phyloP scores from a whole-genome alignment of 2,888 invertebrate species.

The Pseudeuparius sepicola region DNA sequence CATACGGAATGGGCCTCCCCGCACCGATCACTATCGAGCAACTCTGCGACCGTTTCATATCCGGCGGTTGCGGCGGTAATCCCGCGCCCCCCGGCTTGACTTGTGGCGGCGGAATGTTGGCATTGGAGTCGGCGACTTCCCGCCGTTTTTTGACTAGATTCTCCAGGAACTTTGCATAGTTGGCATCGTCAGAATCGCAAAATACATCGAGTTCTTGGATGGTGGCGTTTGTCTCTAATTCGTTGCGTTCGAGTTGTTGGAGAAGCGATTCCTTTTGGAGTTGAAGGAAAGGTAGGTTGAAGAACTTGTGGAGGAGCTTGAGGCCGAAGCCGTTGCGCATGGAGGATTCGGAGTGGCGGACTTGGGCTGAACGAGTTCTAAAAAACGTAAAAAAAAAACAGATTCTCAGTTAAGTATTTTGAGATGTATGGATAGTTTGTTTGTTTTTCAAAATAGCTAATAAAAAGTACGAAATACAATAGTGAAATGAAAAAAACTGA shows the following conservation, averaged over 20 bases:
- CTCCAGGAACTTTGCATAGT: conserved; percentile 65
- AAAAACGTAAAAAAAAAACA: conserved; percentile 10
- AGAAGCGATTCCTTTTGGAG: conserved; percentile 77
- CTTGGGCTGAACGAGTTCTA: conserved; percentile 49
- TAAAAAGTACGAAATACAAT: not conserved
- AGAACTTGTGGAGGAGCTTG: conserved; percentile 85
- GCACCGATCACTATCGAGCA: conserved; percentile 39
- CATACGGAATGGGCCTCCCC: conserved; percentile 39
- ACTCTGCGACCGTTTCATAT: conserved; percentile 37
- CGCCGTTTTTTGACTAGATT: conserved; percentile 63
- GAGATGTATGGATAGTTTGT: too few relatives aligned
- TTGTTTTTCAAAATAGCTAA: not conserved
- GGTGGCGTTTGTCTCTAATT: conserved; percentile 67
- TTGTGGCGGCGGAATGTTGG: conserved; percentile 39
- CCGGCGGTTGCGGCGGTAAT: conserved; percentile 34
- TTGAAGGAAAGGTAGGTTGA: conserved; percentile 87
- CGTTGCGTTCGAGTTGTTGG: conserved; percentile 76
- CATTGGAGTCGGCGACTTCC: conserved; percentile 57
- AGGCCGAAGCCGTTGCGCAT: conserved; percentile 95
- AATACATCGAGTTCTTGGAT: conserved; percentile 65
- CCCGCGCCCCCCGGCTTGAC: conserved; percentile 17
- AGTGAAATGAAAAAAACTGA: conserved; percentile 3
- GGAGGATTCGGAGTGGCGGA: conserved; percentile 83
- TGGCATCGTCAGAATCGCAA: conserved; percentile 65
- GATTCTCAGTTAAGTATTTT: too few relatives aligned